These are phyloP conservation scores for Plotosus lineatus DNA, from an alignment of 2,113 vertebrate genomes.

Conservation along the genomic window DNA sequence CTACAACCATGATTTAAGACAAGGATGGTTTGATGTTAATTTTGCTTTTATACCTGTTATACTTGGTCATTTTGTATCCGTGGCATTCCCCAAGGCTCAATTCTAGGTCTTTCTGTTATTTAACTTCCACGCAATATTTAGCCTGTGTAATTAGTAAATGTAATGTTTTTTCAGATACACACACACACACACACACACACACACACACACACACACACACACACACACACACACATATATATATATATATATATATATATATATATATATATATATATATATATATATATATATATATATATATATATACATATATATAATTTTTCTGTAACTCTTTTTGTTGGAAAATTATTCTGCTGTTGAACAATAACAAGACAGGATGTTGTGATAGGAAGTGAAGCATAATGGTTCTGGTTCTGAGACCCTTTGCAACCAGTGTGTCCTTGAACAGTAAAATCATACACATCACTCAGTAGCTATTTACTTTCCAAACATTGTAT, in stretches of 20 bases:
- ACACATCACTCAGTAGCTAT: not conserved
- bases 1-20: not conserved
- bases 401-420: not conserved
- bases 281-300: too few relatives aligned
- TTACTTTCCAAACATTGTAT: not conserved
- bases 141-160: not conserved
- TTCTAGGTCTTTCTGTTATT: not conserved
- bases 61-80: not conserved
- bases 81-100: slow-evolving; percentile 22
- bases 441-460: not conserved
- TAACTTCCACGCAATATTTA: not conserved
- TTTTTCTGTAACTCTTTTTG: not conserved
- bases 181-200: too few relatives aligned
- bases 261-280: too few relatives aligned
- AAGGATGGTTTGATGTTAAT: not conserved
- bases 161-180: not conserved
- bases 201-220: too few relatives aligned
- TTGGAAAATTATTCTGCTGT: not conserved
- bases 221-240: not conserved
- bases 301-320: too few relatives aligned
- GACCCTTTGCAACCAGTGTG: not conserved
- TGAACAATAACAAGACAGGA: not conserved
- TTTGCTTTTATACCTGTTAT: not conserved
- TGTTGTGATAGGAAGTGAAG: slow-evolving; percentile 7
- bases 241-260: too few relatives aligned